These are phyloP conservation scores for Campoletis sonorensis DNA, from an alignment of 1,140 invertebrate genomes.

Conservation along the genomic window DNA sequence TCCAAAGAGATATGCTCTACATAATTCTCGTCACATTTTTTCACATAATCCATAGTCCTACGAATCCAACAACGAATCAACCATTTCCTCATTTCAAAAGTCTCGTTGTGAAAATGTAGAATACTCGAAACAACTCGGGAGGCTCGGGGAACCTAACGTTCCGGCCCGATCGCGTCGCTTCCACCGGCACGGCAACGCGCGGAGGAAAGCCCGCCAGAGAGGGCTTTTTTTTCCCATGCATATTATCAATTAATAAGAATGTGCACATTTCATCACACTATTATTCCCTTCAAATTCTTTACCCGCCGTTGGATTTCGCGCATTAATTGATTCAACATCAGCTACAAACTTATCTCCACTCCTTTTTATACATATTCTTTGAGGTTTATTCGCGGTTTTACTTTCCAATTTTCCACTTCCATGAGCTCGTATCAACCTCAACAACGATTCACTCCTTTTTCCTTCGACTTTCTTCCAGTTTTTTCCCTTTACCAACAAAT, in stretches of 20 bases:
- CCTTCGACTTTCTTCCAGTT: conserved; percentile 62
- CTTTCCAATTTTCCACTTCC: conserved; percentile 67
- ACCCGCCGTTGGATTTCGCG: not conserved
- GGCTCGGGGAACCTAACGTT: no score
- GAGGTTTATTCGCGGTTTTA: conserved; percentile 39
- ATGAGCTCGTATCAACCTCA: not conserved
- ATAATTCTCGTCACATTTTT: not conserved
- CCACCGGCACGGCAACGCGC: no score
- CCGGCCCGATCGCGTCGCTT: no score
- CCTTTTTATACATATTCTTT: conserved; percentile 11
- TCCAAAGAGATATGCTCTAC: not conserved
- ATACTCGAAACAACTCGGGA: no score
- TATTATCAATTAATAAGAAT: no score
- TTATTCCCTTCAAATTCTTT: no score
- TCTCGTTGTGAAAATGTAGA: no score
- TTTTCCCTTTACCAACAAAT: conserved; percentile 71
- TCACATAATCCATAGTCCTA: no score
- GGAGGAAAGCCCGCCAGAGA: no score
- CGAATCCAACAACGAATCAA: no score
- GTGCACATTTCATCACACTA: not conserved
- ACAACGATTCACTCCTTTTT: conserved; percentile 55
- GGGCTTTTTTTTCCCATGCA: no score
- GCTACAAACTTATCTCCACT: not conserved
- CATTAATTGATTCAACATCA: conserved; percentile 5
- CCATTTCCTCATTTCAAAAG: no score